Conservation (phyloP, 2,113 vertebrate species). For the Bettongia penicillata region DNA sequence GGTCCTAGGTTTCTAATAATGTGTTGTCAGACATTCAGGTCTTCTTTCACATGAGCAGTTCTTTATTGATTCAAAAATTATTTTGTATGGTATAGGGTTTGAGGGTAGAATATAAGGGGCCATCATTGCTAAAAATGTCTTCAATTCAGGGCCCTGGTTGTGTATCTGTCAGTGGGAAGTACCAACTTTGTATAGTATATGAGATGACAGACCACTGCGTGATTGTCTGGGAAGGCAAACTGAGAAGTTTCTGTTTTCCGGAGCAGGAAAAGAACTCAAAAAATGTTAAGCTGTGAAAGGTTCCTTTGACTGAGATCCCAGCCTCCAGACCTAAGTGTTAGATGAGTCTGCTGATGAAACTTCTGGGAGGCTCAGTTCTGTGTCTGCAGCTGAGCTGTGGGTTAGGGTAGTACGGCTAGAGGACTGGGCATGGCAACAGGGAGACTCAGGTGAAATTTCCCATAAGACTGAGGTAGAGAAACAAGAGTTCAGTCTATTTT, state of each 20-base stretch:
- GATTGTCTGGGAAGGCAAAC: background rate
- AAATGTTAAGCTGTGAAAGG: background rate
- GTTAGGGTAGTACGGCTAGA: background rate
- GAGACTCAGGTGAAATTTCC: background rate
- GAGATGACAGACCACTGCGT: background rate
- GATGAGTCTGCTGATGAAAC: background rate
- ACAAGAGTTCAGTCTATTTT: background rate
- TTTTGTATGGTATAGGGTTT: background rate
- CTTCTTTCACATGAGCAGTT: background rate
- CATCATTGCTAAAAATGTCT: background rate
- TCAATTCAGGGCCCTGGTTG: background rate
- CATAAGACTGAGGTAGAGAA: background rate
- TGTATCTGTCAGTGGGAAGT: background rate
- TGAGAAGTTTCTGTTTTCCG: background rate
- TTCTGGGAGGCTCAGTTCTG: background rate
- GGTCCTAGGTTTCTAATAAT: background rate
- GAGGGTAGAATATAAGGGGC: background rate
- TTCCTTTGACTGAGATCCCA: background rate
- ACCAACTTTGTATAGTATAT: background rate
- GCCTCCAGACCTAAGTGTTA: background rate
- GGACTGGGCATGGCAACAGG: background rate
- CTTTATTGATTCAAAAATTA: background rate
- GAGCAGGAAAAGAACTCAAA: background rate
- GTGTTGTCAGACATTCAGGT: background rate
- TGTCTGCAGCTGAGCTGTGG: slow-evolving; percentile 50